Evolutionary conservation across 1,140 invertebrate species (phyloP).

Genomic region (Drosophila subpulchrella): DNA sequence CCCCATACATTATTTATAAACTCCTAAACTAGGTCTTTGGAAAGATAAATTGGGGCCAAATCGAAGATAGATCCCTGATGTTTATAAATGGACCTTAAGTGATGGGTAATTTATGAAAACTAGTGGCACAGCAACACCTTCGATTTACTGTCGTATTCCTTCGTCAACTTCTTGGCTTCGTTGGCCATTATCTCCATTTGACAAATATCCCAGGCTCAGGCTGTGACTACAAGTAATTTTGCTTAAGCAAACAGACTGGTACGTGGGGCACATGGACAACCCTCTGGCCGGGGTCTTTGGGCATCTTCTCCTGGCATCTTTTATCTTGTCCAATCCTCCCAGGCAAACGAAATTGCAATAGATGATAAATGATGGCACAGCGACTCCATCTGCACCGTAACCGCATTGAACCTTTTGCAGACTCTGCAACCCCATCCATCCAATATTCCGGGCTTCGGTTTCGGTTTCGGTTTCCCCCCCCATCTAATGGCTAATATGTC

Average conservation of each 20-base stretch:
- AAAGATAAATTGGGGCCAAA: constrained; percentile 14
- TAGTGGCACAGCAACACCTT: constrained; percentile 32
- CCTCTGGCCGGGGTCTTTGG: constrained; percentile 7
- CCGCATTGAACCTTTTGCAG: constrained; percentile 49
- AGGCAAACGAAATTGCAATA: constrained; percentile 70
- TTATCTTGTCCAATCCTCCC: constrained; percentile 33
- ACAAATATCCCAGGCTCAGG: constrained; percentile 43
- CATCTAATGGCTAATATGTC: constrained; percentile 72
- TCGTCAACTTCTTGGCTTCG: constrained; percentile 7
- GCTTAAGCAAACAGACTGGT: constrained; percentile 36
- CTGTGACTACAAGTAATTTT: constrained; percentile 34
- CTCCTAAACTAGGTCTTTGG: constrained; percentile 2
- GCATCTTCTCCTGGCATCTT: constrained; percentile 15
- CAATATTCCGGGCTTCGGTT: constrained; percentile 23
- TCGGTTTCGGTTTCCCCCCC: constrained; percentile 14
- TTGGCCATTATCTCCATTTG: constrained; percentile 29
- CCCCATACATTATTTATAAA: not conserved
- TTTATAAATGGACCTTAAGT: constrained; percentile 18
- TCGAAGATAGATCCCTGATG: constrained; percentile 12
- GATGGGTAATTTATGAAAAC: constrained; percentile 41
- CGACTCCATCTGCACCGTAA: constrained; percentile 58
- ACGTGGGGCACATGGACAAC: constrained; percentile 38
- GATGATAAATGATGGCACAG: constrained; percentile 75
- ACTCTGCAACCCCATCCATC: constrained; percentile 17
- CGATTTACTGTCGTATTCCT: constrained; percentile 31